Percentiles rank a stretch among this genome's conserved stretches.
phyloP scores from a whole-genome alignment of 2,888 invertebrate genomes.

The Eudemis profundana region DNA sequence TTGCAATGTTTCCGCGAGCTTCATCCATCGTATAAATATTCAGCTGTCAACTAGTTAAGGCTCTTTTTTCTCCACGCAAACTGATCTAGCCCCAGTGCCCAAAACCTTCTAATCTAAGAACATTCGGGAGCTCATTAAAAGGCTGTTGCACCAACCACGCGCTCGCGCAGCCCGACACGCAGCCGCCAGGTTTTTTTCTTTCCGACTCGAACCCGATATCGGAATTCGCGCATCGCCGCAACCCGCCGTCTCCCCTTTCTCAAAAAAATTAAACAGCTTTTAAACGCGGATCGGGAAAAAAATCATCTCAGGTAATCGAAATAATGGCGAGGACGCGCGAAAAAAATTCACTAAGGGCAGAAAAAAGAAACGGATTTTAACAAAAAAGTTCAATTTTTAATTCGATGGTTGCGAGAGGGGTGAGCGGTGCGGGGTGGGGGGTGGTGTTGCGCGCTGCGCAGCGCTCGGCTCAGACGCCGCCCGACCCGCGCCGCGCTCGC shows the following conservation, averaged over 20 bases:
- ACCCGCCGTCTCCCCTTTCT: conserved; percentile 78
- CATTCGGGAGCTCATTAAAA: conserved; percentile 31
- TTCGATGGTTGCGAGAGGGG: conserved; percentile 68
- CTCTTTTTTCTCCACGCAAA: neutral
- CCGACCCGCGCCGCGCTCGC: conserved; percentile 47
- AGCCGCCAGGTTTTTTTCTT: conserved; percentile 61
- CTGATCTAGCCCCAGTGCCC: neutral
- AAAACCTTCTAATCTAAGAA: conserved; percentile 8
- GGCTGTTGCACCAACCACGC: conserved; percentile 26
- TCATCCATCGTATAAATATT: neutral
- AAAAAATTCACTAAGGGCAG: conserved; percentile 85
- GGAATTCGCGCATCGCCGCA: conserved; percentile 82
- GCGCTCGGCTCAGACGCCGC: conserved; percentile 44
- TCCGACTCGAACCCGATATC: conserved; percentile 77
- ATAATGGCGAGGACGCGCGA: conserved; percentile 79
- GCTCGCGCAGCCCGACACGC: conserved; percentile 53
- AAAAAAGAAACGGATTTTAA: conserved; percentile 83
- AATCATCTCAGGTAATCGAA: conserved; percentile 84
- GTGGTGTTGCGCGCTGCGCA: conserved; percentile 46
- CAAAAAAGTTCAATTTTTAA: conserved; percentile 81
- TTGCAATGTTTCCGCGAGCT: neutral
- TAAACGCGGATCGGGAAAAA: conserved; percentile 79
- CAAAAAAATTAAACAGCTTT: conserved; percentile 84
- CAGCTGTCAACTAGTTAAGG: neutral
- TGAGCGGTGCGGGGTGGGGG: conserved; percentile 51